phyloP scores from a whole-genome alignment of 2,113 vertebrate genomes.

The Sphaerodactylus townsendi region DNA sequence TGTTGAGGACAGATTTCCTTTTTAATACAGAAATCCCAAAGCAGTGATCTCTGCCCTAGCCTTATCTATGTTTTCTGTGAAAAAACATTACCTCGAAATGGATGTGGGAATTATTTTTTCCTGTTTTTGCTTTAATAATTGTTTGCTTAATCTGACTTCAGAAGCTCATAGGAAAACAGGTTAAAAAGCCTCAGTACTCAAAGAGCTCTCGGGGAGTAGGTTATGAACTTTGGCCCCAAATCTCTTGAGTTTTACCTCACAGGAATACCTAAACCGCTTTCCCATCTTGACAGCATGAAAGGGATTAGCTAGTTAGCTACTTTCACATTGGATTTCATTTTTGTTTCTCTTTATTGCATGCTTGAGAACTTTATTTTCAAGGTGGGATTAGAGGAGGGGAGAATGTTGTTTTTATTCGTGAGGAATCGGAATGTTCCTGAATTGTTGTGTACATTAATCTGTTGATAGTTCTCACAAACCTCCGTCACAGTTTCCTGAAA shows the following conservation, averaged over 20 bases:
- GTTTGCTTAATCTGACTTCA: constrained; percentile 29
- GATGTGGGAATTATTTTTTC: constrained; percentile 8
- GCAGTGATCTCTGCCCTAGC: neutral
- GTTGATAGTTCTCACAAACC: rapidly evolving
- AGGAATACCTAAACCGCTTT: constrained; percentile 66
- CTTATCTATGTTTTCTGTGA: neutral
- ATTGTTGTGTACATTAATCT: neutral
- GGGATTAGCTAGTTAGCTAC: constrained; percentile 62
- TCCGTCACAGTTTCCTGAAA: neutral
- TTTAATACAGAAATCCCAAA: rapidly evolving
- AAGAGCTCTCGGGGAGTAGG: neutral
- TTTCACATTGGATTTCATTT: neutral
- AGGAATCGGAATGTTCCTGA: neutral
- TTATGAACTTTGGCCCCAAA: constrained; percentile 29
- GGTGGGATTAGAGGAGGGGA: constrained; percentile 15
- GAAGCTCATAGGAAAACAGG: constrained; percentile 19
- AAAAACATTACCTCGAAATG: rapidly evolving
- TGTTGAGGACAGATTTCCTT: neutral
- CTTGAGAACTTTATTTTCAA: constrained; percentile 8
- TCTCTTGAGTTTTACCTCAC: constrained; percentile 33
- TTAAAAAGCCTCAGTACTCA: neutral
- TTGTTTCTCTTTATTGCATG: constrained; percentile 38
- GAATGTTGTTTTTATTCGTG: constrained; percentile 24
- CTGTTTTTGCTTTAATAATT: constrained; percentile 10
- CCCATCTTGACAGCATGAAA: constrained; percentile 48